These are phyloP conservation scores for Arctopsyche grandis DNA, from an alignment of 1,140 invertebrate species.

Conservation along the genomic window DNA sequence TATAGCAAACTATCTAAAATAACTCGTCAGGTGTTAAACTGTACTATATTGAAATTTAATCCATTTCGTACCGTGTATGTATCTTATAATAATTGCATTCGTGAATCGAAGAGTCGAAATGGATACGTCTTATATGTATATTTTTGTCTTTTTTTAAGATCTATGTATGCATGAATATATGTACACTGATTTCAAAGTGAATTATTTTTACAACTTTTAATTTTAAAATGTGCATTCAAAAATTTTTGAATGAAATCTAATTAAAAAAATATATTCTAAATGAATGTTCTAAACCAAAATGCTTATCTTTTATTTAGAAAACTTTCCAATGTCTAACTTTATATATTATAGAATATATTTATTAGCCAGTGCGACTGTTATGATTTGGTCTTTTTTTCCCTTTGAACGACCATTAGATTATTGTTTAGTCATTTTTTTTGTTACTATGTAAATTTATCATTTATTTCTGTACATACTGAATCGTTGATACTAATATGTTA, in stretches of 20 bases:
- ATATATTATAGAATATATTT: background rate
- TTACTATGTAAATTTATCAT: background rate
- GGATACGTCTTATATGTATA: no score
- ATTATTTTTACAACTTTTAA: background rate
- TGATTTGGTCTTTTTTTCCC: conserved; percentile 16
- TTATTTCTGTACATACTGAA: conserved; percentile 2
- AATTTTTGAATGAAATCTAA: conserved; percentile 8
- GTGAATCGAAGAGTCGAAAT: no score
- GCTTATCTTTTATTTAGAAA: conserved; percentile 18
- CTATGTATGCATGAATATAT: no score
- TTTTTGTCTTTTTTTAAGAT: no score
- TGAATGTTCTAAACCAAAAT: conserved; percentile 26
- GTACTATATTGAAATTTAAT: no score
- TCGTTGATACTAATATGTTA: conserved; percentile 27
- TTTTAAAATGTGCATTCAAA: background rate
- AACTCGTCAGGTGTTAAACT: no score
- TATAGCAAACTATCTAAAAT: no score
- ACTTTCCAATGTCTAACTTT: conserved; percentile 2
- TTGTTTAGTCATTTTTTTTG: conserved; percentile 13
- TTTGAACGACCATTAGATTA: background rate
- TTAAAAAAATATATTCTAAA: conserved; percentile 8
- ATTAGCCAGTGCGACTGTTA: background rate
- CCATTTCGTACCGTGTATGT: no score
- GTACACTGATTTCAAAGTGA: background rate
- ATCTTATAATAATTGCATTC: no score